Evolutionary conservation across 2,888 invertebrate species (phyloP), one percentile per base, ranked within the genome.

Genomic region (Dendrolimus pini): DNA sequence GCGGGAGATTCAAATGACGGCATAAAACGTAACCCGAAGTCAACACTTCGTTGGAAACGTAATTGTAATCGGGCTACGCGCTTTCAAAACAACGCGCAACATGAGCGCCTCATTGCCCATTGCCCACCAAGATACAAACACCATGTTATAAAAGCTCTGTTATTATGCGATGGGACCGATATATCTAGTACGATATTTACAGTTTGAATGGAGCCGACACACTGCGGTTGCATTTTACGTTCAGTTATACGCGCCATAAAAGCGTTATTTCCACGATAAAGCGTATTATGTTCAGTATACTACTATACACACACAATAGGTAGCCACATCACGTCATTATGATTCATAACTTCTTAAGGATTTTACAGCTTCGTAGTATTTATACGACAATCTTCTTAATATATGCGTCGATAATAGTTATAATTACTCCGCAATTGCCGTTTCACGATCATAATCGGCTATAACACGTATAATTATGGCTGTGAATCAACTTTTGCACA

Each of bases 61-160:
- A 84, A 83, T 81, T 83, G 82, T 88, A 83, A 85, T 83, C 76
- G 82, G 76, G 81, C 82, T 81, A 80, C 80, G 85, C 77, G 87
- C 87, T 87, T 89, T 89, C 85, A 89, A 87, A 89, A 89, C 89
- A 89, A 80, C 73, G 74, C 80, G 89, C 85, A 89, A 89, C 84
- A 69, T 78, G 89, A 90, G 71, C 82, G 77, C 67, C 68, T 79
- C 72, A 83, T 83, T 80, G 74, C 75, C 76, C 71, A 77, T 47
- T 47, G 12, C 47, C 76, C 71, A 77, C 78, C 74, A 64, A 82
- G 89, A 88, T 83, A 82, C 80, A 79, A 69, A 62, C 12, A 67
- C 75, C 76, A 82, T 86, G 87, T 88, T 86, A 85, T 87, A 83
- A 80, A 88, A 89, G 88, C 87, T 87, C 84, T 83, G 85, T 87